These are phyloP conservation scores for Nyctalus aviator DNA, from an alignment of 2,797 vertebrate species.

Conservation along the genomic window DNA sequence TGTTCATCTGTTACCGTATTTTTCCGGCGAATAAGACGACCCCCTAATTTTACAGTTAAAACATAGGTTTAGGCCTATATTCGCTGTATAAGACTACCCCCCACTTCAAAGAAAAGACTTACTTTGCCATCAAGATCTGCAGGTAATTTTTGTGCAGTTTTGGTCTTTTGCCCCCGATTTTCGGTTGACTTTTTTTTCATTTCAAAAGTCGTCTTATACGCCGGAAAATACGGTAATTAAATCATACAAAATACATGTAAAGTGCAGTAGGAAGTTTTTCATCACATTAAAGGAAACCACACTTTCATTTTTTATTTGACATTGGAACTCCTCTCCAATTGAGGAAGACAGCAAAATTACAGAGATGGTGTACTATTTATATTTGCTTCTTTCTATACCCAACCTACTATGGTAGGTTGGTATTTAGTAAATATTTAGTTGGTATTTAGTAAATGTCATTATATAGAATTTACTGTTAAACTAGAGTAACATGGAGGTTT, in stretches of 20 bases:
- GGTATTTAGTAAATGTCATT: background rate
- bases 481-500: background rate
- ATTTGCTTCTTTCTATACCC: background rate
- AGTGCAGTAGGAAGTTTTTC: slow-evolving; percentile 43
- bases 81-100: too few species aligned
- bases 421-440: background rate
- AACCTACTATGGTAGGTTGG: background rate
- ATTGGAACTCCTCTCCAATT: background rate
- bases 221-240: too few species aligned
- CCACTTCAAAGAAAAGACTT: too few species aligned
- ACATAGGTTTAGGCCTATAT: too few species aligned
- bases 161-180: too few species aligned
- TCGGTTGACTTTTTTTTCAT: too few species aligned
- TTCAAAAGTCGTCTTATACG: too few species aligned
- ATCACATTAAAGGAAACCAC: slow-evolving; percentile 46
- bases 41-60: too few species aligned
- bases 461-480: background rate
- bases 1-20: slow-evolving; percentile 61
- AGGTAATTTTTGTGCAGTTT: too few species aligned
- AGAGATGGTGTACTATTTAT: background rate
- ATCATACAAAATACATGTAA: slow-evolving; percentile 19
- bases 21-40: too few species aligned
- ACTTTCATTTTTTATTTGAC: background rate
- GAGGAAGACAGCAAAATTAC: background rate
- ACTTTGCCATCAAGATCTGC: too few species aligned